These are phyloP conservation scores for Watsonalla cultraria DNA, from an alignment of 2,888 invertebrate genomes.

Conservation along the genomic window DNA sequence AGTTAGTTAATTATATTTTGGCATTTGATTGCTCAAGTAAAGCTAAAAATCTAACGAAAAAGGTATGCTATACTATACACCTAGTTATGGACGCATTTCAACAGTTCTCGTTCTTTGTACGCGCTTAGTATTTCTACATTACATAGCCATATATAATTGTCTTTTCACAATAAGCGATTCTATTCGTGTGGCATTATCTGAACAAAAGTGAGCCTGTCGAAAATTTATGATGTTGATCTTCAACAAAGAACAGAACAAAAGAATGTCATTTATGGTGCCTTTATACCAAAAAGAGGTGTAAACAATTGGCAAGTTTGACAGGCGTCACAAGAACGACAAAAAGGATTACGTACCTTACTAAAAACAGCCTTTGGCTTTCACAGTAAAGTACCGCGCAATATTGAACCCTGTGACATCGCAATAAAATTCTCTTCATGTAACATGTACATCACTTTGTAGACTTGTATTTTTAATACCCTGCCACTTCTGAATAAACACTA, in stretches of 20 bases:
- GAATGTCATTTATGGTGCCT: slow-evolving; percentile 60
- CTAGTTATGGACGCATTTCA: no score
- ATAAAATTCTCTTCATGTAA: slow-evolving; percentile 16
- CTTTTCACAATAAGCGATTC: slow-evolving; percentile 29
- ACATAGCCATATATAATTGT: slow-evolving; percentile 17
- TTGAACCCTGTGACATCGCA: slow-evolving; percentile 23
- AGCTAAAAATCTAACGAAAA: no score
- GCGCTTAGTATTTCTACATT: slow-evolving; percentile 26
- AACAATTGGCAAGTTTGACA: slow-evolving; percentile 74
- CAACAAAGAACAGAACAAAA: slow-evolving; percentile 54
- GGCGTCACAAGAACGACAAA: slow-evolving; percentile 58
- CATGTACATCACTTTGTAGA: slow-evolving; percentile 18
- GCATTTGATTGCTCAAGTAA: no score
- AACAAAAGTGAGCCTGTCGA: slow-evolving; percentile 53
- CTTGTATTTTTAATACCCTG: slow-evolving; percentile 60
- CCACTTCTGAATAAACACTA: slow-evolving; percentile 58
- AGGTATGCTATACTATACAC: no score
- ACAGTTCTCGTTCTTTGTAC: not conserved
- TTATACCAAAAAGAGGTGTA: slow-evolving; percentile 57
- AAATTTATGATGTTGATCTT: slow-evolving; percentile 70
- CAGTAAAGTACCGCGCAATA: slow-evolving; percentile 12
- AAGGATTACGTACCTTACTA: slow-evolving; percentile 56
- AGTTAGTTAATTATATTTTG: no score
- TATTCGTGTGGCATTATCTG: slow-evolving; percentile 53
- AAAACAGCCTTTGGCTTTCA: slow-evolving; percentile 15